Evolutionary conservation across 2,113 vertebrate species (phyloP).

Genomic region (Melanerpes formicivorus): DNA sequence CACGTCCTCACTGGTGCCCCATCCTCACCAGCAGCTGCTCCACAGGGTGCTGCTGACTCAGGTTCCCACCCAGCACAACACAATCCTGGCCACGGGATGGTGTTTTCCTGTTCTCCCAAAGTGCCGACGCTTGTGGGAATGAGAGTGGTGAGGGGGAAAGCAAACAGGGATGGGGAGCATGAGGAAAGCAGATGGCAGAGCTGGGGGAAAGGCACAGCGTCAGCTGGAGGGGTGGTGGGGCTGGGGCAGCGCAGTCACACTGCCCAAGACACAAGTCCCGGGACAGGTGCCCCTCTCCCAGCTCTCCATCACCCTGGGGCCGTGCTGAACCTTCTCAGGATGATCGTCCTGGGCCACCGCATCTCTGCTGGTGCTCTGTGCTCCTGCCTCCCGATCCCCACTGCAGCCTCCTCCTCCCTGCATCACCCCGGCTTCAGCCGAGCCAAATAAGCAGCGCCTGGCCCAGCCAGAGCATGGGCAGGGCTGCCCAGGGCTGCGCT

Average conservation of each 20-base stretch:
- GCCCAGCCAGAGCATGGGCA: too few species aligned
- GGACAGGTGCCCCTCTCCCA: neutral
- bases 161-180: neutral
- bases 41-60: slow-evolving; percentile 6
- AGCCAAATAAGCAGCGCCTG: neutral
- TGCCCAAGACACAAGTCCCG: neutral
- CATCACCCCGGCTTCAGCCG: neutral
- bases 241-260: accelerated
- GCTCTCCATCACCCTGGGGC: accelerated
- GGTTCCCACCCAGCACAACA: neutral
- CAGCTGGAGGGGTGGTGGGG: neutral
- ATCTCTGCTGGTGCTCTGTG: neutral
- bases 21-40: neutral
- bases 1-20: neutral
- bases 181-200: slow-evolving; percentile 37
- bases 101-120: slow-evolving; percentile 57
- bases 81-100: neutral
- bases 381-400: neutral
- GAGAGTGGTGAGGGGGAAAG: slow-evolving; percentile 2
- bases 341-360: neutral
- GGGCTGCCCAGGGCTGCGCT: too few species aligned
- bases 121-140: slow-evolving; percentile 52
- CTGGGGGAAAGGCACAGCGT: neutral
- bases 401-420: neutral
- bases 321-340: neutral